A percentile compares a stretch with the other conserved stretches of the same genome.
These are phyloP conservation scores for Martes martes DNA, from an alignment of 2,113 vertebrate species.

Conservation along the genomic window DNA sequence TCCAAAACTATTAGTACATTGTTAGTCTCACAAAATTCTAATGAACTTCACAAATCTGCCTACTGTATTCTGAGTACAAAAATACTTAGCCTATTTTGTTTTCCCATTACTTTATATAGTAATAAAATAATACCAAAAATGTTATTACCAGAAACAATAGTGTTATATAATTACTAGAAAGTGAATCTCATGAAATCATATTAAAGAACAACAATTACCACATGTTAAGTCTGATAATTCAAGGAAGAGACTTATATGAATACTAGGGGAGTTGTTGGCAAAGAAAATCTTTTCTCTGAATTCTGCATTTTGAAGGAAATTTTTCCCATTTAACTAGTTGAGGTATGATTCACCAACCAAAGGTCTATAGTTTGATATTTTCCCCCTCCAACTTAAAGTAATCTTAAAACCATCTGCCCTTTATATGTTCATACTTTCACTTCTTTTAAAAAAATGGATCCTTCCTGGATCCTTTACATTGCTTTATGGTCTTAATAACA, in stretches of 20 bases:
- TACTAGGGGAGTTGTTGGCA: background rate
- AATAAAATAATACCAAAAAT: slow-evolving; percentile 56
- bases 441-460: background rate
- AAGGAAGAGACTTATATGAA: slow-evolving; percentile 21
- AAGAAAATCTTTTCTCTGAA: background rate
- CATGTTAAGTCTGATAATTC: slow-evolving; percentile 41
- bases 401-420: background rate
- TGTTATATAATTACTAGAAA: slow-evolving; percentile 54
- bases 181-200: slow-evolving; percentile 44
- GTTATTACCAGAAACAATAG: slow-evolving; percentile 44
- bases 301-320: background rate
- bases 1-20: slow-evolving; percentile 42
- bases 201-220: slow-evolving; percentile 44
- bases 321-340: background rate
- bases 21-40: slow-evolving; percentile 46
- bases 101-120: slow-evolving; percentile 46
- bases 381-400: background rate
- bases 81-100: slow-evolving; percentile 46
- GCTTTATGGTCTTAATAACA: background rate
- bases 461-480: background rate
- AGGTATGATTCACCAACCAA: background rate
- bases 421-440: background rate
- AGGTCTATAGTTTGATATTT: background rate
- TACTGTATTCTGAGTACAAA: slow-evolving; percentile 15
- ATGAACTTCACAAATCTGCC: slow-evolving; percentile 60